A percentile compares a stretch with the other conserved stretches of the same genome.
Conservation (phyloP, 2,888 invertebrate genomes). For the Phania funesta region DNA sequence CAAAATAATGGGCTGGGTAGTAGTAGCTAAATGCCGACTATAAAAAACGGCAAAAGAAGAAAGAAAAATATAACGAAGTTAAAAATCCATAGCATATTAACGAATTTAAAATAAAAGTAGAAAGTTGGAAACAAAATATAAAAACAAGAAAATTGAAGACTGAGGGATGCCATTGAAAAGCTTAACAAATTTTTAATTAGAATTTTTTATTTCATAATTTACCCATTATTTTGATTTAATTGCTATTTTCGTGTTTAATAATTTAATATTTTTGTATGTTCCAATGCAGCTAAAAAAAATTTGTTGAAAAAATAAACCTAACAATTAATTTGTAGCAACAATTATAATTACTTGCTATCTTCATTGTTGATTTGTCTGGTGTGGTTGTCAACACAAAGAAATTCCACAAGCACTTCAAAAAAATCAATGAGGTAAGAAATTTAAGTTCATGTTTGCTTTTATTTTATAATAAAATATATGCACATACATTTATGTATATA, state of each 20-base stretch:
- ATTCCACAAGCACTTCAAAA: conserved; percentile 33
- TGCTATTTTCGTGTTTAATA: not conserved
- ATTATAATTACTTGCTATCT: conserved; percentile 2
- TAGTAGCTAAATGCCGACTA: conserved; percentile 55
- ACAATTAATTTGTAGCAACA: conserved; percentile 28
- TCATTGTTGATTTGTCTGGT: conserved; percentile 22
- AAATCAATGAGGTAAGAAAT: conserved; percentile 69
- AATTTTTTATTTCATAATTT: too few relatives aligned
- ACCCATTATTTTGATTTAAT: not conserved
- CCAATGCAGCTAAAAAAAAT: conserved; percentile 17
- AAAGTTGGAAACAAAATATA: conserved; percentile 46
- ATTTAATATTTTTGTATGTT: conserved; percentile 12
- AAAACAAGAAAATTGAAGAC: conserved; percentile 34
- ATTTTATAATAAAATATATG: too few relatives aligned
- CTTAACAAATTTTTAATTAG: not conserved
- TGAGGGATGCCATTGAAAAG: conserved; percentile 36
- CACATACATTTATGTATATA: too few relatives aligned
- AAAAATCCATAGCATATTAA: conserved; percentile 62
- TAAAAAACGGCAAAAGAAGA: conserved; percentile 36
- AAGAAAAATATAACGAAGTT: conserved; percentile 54
- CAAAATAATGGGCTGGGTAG: conserved; percentile 56
- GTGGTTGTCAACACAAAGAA: conserved; percentile 41
- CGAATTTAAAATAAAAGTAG: conserved; percentile 53
- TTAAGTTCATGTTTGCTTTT: too few relatives aligned
- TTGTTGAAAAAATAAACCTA: conserved; percentile 9